phyloP scores from a whole-genome alignment of 2,113 vertebrate species.

The Isurus oxyrinchus region DNA sequence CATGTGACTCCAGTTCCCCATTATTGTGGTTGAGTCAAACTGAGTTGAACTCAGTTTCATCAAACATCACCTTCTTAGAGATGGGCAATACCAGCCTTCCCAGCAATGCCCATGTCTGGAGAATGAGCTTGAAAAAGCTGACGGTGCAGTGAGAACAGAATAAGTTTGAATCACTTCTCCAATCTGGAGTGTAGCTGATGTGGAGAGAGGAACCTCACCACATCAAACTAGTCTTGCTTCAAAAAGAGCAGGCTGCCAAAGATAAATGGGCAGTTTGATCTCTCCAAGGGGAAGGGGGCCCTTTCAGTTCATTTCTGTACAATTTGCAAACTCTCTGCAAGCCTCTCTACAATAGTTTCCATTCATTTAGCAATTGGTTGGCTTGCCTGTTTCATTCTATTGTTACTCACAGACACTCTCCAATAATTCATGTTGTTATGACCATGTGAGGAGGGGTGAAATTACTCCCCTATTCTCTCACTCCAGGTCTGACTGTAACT shows the following conservation, averaged over 20 bases:
- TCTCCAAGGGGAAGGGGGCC: neutral
- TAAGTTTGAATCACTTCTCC: neutral
- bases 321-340: neutral
- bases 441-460: no score
- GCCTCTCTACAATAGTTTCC: neutral
- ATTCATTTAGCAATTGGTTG: neutral
- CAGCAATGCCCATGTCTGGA: neutral
- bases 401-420: neutral
- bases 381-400: neutral
- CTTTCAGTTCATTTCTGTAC: neutral
- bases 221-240: neutral
- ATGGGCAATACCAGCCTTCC: neutral
- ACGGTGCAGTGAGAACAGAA: neutral
- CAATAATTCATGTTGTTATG: neutral
- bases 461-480: no score
- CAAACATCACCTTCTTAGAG: neutral
- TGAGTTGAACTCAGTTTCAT: neutral
- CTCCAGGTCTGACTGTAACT: no score
- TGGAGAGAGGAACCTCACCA: neutral
- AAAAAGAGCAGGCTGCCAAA: neutral
- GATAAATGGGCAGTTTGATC: neutral
- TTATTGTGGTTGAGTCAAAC: neutral
- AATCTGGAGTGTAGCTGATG: neutral
- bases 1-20: neutral
- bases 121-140: neutral